A percentile compares a stretch with the other conserved stretches of the same genome.
phyloP scores from a whole-genome alignment of 2,888 invertebrate genomes.

The Meliscaeva auricollis region DNA sequence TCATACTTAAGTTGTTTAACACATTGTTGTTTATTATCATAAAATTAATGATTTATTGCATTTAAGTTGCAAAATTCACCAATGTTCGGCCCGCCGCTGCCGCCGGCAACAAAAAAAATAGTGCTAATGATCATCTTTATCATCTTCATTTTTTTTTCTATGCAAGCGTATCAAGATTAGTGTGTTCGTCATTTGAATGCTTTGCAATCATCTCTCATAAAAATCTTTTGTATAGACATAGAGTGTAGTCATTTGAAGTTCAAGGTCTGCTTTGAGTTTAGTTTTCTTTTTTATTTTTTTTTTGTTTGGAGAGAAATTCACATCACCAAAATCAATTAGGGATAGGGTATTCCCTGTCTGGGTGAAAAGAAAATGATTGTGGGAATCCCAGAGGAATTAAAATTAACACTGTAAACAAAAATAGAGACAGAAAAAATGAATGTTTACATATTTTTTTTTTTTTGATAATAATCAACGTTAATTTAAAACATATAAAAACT shows the following conservation, averaged over 20 bases:
- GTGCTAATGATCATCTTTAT: conserved; percentile 14
- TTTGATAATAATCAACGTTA: too few relatives aligned
- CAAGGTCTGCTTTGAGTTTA: conserved; percentile 8
- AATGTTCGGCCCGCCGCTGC: not conserved
- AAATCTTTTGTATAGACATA: not conserved
- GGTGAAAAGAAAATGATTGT: not conserved
- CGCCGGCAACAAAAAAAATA: not conserved
- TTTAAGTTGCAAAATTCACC: not conserved
- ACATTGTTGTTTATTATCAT: not conserved
- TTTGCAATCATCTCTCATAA: conserved; percentile 3
- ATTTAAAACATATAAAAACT: too few relatives aligned
- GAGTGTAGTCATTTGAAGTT: conserved; percentile 4
- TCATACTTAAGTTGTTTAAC: not conserved
- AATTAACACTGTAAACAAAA: too few relatives aligned
- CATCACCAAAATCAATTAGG: not conserved
- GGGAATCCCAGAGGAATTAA: not conserved
- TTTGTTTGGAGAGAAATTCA: too few relatives aligned
- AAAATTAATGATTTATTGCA: conserved; percentile 19
- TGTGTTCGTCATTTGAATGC: conserved; percentile 1
- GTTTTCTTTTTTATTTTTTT: too few relatives aligned
- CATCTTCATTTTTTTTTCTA: conserved; percentile 10
- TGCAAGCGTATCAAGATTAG: conserved; percentile 3
- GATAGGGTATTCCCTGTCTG: not conserved
- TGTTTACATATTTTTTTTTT: too few relatives aligned
- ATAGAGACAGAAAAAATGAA: too few relatives aligned